Evolutionary conservation across 2,113 vertebrate genomes (phyloP).

Genomic region (Tonatia bakeri): DNA sequence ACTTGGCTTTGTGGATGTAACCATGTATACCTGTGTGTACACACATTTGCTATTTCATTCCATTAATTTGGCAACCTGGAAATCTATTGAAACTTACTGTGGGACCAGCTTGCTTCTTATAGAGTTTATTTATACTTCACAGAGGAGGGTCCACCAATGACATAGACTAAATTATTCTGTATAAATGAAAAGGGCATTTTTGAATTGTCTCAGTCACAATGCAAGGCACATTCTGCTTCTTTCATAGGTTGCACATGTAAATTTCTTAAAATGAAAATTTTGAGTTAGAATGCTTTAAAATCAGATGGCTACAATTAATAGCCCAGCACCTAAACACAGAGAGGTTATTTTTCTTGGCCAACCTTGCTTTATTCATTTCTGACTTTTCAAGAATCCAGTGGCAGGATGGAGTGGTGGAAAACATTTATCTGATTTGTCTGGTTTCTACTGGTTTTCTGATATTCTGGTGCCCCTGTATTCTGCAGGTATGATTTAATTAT

Average conservation of each 20-base stretch:
- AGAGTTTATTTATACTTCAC: conserved; percentile 17
- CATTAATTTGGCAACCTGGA: neutral
- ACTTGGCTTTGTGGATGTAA: neutral
- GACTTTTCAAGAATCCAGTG: neutral
- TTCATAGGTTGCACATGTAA: neutral
- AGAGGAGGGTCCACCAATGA: neutral
- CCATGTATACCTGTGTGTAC: neutral
- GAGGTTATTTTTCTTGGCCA: neutral
- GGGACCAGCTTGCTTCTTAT: neutral
- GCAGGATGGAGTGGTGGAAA: neutral
- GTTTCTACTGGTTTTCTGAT: neutral
- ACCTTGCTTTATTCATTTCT: conserved; percentile 3
- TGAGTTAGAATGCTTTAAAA: conserved; percentile 5
- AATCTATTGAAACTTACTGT: conserved; percentile 27
- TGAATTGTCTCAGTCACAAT: neutral
- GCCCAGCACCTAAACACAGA: neutral
- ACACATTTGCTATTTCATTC: conserved; percentile 38
- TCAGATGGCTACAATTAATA: neutral
- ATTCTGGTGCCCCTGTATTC: neutral
- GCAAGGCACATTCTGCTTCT: conserved; percentile 41
- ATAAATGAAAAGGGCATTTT: neutral
- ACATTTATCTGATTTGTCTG: neutral
- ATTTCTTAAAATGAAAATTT: conserved; percentile 13
- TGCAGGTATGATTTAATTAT: neutral
- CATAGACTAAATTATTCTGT: conserved; percentile 3